phyloP scores from a whole-genome alignment of 2,888 invertebrate genomes.

The Anarsia innoxiella region DNA sequence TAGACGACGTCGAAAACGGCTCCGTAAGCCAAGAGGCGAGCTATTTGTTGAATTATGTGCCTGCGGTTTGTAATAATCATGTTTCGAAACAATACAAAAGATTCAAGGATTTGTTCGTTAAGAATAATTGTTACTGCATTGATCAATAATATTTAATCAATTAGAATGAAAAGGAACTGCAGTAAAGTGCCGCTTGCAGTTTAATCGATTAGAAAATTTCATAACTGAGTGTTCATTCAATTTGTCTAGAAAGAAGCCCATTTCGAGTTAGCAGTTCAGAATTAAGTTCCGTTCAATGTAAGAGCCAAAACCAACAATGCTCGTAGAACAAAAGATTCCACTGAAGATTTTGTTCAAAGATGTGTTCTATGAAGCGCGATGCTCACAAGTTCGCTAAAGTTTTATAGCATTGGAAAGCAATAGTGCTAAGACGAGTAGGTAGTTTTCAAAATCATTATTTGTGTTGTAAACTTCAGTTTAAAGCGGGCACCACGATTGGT shows the following conservation, averaged over 20 bases:
- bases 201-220: too few species aligned
- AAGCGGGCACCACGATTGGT: slow-evolving; percentile 3
- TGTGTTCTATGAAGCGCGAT: slow-evolving; percentile 36
- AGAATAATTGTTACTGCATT: too few species aligned
- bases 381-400: slow-evolving; percentile 31
- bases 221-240: too few species aligned
- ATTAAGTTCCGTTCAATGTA: slow-evolving; percentile 37
- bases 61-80: too few species aligned
- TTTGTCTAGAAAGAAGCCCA: slow-evolving; percentile 32
- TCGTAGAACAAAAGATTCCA: slow-evolving; percentile 34
- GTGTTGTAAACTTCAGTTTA: slow-evolving; percentile 3
- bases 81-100: too few species aligned
- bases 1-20: too few species aligned
- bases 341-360: slow-evolving; percentile 1
- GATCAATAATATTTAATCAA: too few species aligned
- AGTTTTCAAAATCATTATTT: slow-evolving; percentile 1
- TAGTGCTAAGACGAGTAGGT: slow-evolving; percentile 8
- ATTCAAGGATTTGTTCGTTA: too few species aligned
- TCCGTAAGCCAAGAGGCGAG: too few species aligned
- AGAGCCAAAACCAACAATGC: slow-evolving; percentile 31
- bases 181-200: too few species aligned
- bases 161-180: too few species aligned
- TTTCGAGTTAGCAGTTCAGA: slow-evolving; percentile 36
- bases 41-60: too few species aligned
- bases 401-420: slow-evolving; percentile 42